Conservation (phyloP, 2,797 vertebrate species). For the Chelonia mydas region DNA sequence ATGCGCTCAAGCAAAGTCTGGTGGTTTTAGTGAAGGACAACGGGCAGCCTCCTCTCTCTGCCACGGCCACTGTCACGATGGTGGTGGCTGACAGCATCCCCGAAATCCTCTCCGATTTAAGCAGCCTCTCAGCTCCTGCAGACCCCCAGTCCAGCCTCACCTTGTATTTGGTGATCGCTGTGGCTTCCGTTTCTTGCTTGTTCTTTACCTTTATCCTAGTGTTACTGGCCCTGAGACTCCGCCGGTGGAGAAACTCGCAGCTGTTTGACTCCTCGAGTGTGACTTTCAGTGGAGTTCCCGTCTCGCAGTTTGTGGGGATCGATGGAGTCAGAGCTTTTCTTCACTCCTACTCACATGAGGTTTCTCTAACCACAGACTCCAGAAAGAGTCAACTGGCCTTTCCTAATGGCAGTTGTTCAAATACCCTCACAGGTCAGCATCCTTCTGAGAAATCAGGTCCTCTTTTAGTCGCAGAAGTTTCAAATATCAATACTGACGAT, state of each 20-base stretch:
- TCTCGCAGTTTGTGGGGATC: background rate
- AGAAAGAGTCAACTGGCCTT: slow-evolving; percentile 67
- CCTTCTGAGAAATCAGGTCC: slow-evolving; percentile 53
- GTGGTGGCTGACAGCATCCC: slow-evolving; percentile 85
- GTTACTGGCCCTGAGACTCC: background rate
- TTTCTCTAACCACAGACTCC: slow-evolving; percentile 78
- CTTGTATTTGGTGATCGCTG: slow-evolving; percentile 75
- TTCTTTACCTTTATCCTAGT: background rate
- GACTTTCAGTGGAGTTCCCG: background rate
- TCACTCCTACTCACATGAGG: slow-evolving; percentile 60
- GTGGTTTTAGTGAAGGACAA: slow-evolving; percentile 62
- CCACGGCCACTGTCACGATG: slow-evolving; percentile 78
- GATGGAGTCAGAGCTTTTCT: background rate
- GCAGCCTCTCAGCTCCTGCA: background rate
- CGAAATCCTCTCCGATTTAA: slow-evolving; percentile 81
- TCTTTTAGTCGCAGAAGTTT: slow-evolving; percentile 28
- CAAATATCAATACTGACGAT: slow-evolving; percentile 42
- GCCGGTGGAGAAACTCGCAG: background rate
- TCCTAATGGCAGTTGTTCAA: slow-evolving; percentile 15
- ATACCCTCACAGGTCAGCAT: slow-evolving; percentile 27
- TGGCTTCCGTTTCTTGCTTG: background rate
- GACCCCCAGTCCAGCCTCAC: slow-evolving; percentile 54
- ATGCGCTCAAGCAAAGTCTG: background rate
- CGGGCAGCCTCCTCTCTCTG: slow-evolving; percentile 11
- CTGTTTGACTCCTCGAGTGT: background rate